phyloP scores from a whole-genome alignment of 2,797 vertebrate species.

The Clamator glandarius region DNA sequence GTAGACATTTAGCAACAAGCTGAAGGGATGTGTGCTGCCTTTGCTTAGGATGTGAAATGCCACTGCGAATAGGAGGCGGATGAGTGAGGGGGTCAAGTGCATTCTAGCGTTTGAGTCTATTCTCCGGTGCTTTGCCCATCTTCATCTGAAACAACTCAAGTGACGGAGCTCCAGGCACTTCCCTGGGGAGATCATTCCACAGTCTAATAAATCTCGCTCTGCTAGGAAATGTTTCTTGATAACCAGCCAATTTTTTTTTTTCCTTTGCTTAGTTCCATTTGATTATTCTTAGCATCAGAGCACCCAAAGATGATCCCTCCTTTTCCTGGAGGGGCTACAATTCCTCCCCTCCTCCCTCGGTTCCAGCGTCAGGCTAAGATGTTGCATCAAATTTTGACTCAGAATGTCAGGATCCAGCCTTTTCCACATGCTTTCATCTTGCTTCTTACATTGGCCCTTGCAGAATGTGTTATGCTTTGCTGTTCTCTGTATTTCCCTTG shows the following conservation, averaged over 20 bases:
- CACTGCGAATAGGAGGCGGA: not conserved
- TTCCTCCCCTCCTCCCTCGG: not conserved
- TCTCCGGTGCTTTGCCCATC: constrained; percentile 8
- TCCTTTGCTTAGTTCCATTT: constrained; percentile 11
- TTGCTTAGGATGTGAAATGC: not conserved
- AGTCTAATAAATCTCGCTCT: constrained; percentile 50
- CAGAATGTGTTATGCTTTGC: not conserved
- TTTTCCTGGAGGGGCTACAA: not conserved
- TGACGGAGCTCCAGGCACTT: constrained; percentile 34
- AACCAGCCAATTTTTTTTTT: constrained; percentile 24
- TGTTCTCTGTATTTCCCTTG: not conserved
- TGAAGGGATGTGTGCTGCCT: not conserved
- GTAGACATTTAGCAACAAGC: not conserved
- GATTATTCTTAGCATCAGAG: constrained; percentile 31
- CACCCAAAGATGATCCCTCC: not conserved
- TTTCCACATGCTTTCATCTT: not conserved
- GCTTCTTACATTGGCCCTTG: not conserved
- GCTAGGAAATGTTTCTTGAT: constrained; percentile 58
- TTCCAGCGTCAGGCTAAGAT: not conserved
- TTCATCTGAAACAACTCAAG: constrained; percentile 30
- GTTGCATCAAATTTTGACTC: constrained; percentile 1
- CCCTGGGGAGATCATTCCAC: constrained; percentile 50
- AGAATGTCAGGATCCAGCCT: not conserved
- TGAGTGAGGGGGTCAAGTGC: not conserved
- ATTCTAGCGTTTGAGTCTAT: not conserved